These are phyloP conservation scores for Dendroctonus ponderosae DNA, from an alignment of 1,140 invertebrate species.

Conservation along the genomic window DNA sequence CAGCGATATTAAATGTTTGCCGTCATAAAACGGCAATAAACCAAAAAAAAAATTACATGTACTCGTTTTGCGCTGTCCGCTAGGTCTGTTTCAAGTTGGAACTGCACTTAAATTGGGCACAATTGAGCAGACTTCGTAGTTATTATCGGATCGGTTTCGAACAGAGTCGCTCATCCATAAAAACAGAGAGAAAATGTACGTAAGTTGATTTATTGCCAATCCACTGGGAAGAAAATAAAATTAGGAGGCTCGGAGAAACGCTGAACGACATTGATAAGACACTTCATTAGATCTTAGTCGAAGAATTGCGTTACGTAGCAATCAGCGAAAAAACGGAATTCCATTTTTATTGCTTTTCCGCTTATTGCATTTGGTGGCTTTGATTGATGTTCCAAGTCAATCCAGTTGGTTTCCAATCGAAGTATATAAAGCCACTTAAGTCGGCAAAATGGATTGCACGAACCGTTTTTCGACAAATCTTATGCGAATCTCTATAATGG, in stretches of 20 bases:
- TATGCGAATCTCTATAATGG: too few relatives aligned
- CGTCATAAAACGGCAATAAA: too few relatives aligned
- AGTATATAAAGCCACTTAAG: too few relatives aligned
- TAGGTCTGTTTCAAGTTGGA: too few relatives aligned
- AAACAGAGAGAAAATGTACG: slow-evolving; percentile 13
- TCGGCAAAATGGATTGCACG: too few relatives aligned
- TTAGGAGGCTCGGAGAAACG: slow-evolving; percentile 27
- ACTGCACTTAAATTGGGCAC: too few relatives aligned
- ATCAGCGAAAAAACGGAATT: slow-evolving; percentile 28
- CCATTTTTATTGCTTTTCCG: slow-evolving; percentile 21
- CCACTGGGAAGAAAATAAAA: slow-evolving; percentile 26
- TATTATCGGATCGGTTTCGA: not conserved
- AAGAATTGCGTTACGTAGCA: slow-evolving; percentile 36
- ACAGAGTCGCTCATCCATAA: slow-evolving; percentile 16
- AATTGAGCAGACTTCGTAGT: not conserved
- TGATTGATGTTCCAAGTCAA: slow-evolving; percentile 22
- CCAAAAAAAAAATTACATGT: too few relatives aligned
- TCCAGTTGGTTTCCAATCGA: too few relatives aligned
- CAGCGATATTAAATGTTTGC: too few relatives aligned
- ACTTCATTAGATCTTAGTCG: slow-evolving; percentile 36
- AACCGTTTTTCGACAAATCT: too few relatives aligned
- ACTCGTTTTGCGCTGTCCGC: too few relatives aligned
- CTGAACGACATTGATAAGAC: slow-evolving; percentile 35
- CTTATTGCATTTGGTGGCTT: slow-evolving; percentile 25
- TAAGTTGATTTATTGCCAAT: slow-evolving; percentile 34